phyloP scores from a whole-genome alignment of 2,888 invertebrate genomes.

The Pristionchus mayeri region DNA sequence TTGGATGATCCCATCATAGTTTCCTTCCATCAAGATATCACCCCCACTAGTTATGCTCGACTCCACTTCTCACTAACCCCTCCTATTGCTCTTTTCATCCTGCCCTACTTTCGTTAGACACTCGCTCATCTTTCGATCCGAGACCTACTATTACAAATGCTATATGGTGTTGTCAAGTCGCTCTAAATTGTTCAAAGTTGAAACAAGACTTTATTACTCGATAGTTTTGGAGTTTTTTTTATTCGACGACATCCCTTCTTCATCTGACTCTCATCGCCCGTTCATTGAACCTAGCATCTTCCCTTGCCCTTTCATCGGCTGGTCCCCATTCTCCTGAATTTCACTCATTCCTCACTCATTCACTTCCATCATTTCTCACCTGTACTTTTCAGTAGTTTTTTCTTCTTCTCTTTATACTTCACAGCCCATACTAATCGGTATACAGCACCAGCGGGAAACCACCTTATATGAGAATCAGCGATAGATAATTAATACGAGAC shows the following conservation, averaged over 20 bases:
- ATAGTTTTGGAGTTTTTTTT: neutral
- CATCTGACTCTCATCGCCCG: slow-evolving; percentile 30
- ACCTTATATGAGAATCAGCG: no score
- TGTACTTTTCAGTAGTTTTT: slow-evolving; percentile 14
- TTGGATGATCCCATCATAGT: neutral
- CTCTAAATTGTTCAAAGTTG: neutral
- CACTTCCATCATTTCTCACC: no score
- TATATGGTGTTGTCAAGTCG: neutral
- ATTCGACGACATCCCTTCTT: neutral
- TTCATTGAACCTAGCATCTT: slow-evolving; percentile 38
- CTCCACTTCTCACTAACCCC: neutral
- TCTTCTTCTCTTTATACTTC: neutral
- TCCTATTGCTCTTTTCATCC: neutral
- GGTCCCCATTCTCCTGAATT: slow-evolving; percentile 43
- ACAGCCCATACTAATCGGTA: neutral
- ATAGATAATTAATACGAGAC: neutral
- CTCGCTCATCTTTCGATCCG: neutral
- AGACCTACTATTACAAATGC: neutral
- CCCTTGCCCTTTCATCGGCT: neutral
- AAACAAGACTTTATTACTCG: neutral
- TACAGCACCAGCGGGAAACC: neutral
- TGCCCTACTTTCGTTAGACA: neutral
- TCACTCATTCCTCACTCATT: no score
- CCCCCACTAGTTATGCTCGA: neutral
- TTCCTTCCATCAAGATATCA: neutral